Evolutionary conservation across 2,888 invertebrate genomes (phyloP), one percentile per base, ranked within the genome.

Genomic region (Melieria picta): DNA sequence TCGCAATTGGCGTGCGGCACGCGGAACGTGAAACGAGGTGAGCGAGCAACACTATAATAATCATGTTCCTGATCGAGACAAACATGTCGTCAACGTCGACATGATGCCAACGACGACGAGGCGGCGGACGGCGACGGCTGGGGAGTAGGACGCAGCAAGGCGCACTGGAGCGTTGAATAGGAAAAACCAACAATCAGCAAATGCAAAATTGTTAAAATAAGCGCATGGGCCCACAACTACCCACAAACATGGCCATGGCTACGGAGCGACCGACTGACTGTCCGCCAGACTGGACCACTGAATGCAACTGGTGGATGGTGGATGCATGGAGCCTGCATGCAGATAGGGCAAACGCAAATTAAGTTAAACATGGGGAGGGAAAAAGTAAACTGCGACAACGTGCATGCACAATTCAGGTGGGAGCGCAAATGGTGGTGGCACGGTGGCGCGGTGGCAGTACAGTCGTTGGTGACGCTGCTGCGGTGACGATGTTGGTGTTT

Each of bases 101-200:
- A 65, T 72, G 67, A 67, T 68, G 68, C 65, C 47, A 16, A 58
- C 10, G 46, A 52, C 46, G 43, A 7, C 13, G 52, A 62, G 45
- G 13, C 43, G 42, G 56, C 43, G 42, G 10, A 7, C 7, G 47
- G 42, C 42, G 11, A 65, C 13, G 48, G 46, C 10, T 3, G 43
- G 9, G n/a, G 50, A n/a, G 9, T 30, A 30, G 30, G 30, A 30
- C 30, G 30, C 30, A 30, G 30, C 30, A 30, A 30, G 30, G 30
- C 30, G 77, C 77, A 75, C 74, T 76, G 77, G 73, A 77, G 78
- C 77, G 75, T 76, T 77, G 79, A 78, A 78, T 76, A 74, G 75
- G 78, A 78, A 78, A 79, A 79, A 78, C 77, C 79, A 78, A 78
- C 79, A 79, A 79, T 75, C 77, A 76, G 75, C 76, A 76, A 78